Conservation (phyloP, 2,888 invertebrate species). For the Yponomeuta cagnagella region DNA sequence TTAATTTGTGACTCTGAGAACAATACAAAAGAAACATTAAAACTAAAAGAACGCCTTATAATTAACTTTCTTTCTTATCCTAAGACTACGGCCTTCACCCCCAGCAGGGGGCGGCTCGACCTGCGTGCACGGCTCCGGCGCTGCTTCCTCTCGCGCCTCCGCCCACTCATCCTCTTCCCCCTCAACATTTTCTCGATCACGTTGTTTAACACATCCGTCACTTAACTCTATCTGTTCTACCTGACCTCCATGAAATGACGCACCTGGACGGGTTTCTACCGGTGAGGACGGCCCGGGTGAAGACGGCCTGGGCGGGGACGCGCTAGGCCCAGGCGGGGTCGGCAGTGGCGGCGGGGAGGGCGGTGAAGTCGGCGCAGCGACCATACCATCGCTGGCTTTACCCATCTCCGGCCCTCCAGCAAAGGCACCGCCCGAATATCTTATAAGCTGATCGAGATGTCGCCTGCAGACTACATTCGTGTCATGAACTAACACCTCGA, state of each 20-base stretch:
- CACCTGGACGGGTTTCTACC: too few species aligned
- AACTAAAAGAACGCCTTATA: too few species aligned
- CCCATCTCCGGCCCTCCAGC: neutral
- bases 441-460: conserved; percentile 19
- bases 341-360: neutral
- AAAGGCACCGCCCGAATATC: conserved; percentile 12
- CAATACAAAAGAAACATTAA: too few species aligned
- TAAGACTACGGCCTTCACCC: too few species aligned
- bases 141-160: neutral
- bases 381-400: neutral
- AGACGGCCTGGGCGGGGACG: too few species aligned
- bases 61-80: too few species aligned
- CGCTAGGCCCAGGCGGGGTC: too few species aligned
- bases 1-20: too few species aligned
- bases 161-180: neutral
- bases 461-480: conserved; percentile 12
- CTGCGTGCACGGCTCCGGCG: neutral
- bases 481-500: conserved; percentile 14
- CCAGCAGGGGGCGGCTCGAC: too few species aligned
- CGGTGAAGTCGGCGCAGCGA: neutral
- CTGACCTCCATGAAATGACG: too few species aligned
- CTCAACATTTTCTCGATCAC: neutral
- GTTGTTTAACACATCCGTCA: neutral
- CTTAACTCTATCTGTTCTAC: neutral
- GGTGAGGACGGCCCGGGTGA: too few species aligned